phyloP scores from a whole-genome alignment of 1,140 invertebrate species.

The Trichonephila clavata region DNA sequence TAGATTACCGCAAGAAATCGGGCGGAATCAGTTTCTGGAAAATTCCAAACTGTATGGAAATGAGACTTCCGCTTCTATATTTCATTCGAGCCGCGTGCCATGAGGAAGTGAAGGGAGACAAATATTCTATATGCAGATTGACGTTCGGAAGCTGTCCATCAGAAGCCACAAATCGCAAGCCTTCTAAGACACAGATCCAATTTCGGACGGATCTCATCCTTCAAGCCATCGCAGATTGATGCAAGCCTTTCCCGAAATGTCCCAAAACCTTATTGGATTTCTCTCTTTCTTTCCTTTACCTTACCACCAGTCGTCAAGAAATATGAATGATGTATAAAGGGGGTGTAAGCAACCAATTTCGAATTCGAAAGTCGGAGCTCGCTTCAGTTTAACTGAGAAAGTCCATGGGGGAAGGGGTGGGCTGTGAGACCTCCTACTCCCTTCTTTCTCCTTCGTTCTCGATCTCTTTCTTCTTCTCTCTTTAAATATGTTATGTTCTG shows the following conservation, averaged over 20 bases:
- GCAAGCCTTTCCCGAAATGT: constrained; percentile 66
- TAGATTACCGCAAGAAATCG: constrained; percentile 55
- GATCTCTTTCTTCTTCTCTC: constrained; percentile 58
- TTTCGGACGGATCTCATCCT: constrained; percentile 65
- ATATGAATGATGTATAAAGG: constrained; percentile 77
- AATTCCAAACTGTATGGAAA: constrained; percentile 71
- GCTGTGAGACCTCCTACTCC: not conserved
- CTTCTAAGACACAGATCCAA: constrained; percentile 64
- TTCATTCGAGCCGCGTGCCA: constrained; percentile 51
- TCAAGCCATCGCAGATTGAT: constrained; percentile 73
- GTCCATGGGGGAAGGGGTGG: not conserved
- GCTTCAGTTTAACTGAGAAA: constrained; percentile 49
- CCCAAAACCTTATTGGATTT: constrained; percentile 76
- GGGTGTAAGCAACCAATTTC: constrained; percentile 76
- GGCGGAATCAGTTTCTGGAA: constrained; percentile 64
- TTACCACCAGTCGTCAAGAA: constrained; percentile 72
- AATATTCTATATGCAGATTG: constrained; percentile 77
- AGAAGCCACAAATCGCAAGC: constrained; percentile 74
- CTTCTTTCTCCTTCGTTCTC: constrained; percentile 37
- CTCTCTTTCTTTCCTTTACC: constrained; percentile 64
- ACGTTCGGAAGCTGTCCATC: constrained; percentile 74
- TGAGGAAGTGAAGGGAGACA: constrained; percentile 64
- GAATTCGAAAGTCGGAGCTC: constrained; percentile 72
- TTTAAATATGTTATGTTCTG: constrained; percentile 75
- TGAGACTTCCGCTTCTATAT: constrained; percentile 69